phyloP scores from a whole-genome alignment of 2,113 vertebrate species.

The Labeo rohita region DNA sequence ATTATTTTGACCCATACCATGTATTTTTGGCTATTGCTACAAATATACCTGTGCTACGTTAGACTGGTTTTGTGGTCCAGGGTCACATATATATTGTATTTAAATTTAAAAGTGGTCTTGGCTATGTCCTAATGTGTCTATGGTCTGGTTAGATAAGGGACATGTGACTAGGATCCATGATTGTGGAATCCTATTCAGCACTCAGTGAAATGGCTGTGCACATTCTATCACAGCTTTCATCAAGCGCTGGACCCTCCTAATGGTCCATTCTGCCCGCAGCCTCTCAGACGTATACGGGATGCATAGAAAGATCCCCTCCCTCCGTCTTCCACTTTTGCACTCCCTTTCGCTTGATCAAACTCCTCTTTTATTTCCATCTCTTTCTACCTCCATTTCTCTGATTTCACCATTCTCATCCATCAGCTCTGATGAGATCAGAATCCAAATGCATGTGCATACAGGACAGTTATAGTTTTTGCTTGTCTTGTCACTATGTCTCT shows the following conservation, averaged over 20 bases:
- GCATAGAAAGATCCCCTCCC: conserved; percentile 25
- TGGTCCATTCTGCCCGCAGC: conserved; percentile 27
- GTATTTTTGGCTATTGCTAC: too few relatives aligned
- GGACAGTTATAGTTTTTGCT: conserved; percentile 9
- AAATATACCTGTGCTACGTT: too few relatives aligned
- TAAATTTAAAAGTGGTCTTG: not conserved
- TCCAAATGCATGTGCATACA: conserved; percentile 19
- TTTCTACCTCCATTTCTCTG: conserved; percentile 16
- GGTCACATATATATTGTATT: not conserved
- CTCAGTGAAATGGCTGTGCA: conserved; percentile 17
- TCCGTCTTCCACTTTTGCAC: not conserved
- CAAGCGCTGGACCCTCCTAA: conserved; percentile 23
- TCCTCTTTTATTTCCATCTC: conserved; percentile 13
- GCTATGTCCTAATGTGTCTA: not conserved
- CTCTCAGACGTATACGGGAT: not conserved
- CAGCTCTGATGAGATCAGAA: conserved; percentile 44
- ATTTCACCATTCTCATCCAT: conserved; percentile 49
- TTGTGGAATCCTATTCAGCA: not conserved
- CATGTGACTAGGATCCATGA: not conserved
- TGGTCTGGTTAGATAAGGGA: not conserved
- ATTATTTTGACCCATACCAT: too few relatives aligned
- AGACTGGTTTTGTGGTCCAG: too few relatives aligned
- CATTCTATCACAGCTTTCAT: conserved; percentile 30
- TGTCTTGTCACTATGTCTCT: conserved; percentile 12
- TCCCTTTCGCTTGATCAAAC: conserved; percentile 30